Evolutionary conservation across 2,797 vertebrate species (phyloP), one percentile per base, ranked within the genome.

Genomic region (Amniataba percoides): DNA sequence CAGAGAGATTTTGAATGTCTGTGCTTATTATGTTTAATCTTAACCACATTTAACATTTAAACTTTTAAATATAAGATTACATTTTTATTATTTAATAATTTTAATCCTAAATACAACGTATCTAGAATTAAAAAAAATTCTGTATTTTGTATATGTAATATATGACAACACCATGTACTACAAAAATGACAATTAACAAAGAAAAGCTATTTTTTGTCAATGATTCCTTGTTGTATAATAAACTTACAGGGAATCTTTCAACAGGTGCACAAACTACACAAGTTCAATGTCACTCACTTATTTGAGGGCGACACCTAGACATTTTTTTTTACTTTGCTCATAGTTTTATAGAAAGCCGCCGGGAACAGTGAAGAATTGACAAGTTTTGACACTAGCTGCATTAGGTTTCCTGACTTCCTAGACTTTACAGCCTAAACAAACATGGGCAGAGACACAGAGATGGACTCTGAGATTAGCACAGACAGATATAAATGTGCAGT

Each of bases 391-490:
- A 49, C 18, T 11, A n/a, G n/a, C n/a, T 7, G 16, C 14, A 6
- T 64, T 8, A 49, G 16, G 40, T 21, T 63, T 57, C 31, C n/a
- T 66, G 36, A n/a, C n/a, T n/a, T n/a, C n/a, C n/a, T n/a, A 39
- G 31, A 51, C 7, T n/a, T 31, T 11, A 25, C n/a, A 36, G 7
- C 12, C 21, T 42, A 46, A 70, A 63, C 27, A 43, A 23, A 62
- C 21, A n/a, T 18, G 15, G 19, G 34, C 23, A 67, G 43, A 72
- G 58, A 82, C 42, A 39, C 16, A 66, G 23, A 71, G 71, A 71
- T 7, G 16, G 13, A 65, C 36, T 48, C 3, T 21, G 59, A 65
- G 62, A 77, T 80, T 66, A 56, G 31, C 64, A 53, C 3, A 16
- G 2, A 34, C 5, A 52, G 31, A 62, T 19, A 59, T 57, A 57